Evolutionary conservation across 1,140 invertebrate species (phyloP), one percentile per base, ranked within the genome.

Genomic region (Drosophila chauvacae): DNA sequence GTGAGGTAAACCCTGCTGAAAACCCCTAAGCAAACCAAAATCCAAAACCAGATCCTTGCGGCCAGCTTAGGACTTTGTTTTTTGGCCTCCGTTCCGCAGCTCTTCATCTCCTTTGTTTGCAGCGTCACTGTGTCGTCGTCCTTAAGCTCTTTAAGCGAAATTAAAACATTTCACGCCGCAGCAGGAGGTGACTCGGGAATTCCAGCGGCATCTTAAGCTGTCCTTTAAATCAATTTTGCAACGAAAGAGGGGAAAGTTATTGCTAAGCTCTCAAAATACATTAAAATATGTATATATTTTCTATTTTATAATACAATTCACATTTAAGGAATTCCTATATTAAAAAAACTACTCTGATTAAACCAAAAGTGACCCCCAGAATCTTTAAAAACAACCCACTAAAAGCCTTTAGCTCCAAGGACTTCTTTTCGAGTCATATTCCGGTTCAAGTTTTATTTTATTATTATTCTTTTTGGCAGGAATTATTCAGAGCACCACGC

Each of bases 121-220:
- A 47, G 71, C 35, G 70, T 37, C 83, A 65, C 63, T 65, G 58
- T 77, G 77, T 70, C 69, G 70, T 77, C 74, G 65, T 72, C 45
- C 35, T 85, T 79, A 90, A 90, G 85, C 85, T 76, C 81, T 85
- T 90, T 81, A 81, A 90, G 74, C 70, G 60, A 84, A 90, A 90
- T 85, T 81, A 90, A 90, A 85, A 78, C 76, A 82, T 80, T 85
- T 85, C 63, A 77, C 66, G 68, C 66, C 78, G 41, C 81, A 68
- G 77, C 81, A 60, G 64, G 78, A 56, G 45, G 64, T 35, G 30
- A 53, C 71, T 55, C 3, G n/a, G 37, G 14, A 26, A 58, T 39
- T 20, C 0, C 30, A 28, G 18, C n/a, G 26, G 18, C 13, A 51
- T 13, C 16, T 18, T 58, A 57, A 63, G 33, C 51, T 30, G 33